Conservation (phyloP, 1,140 invertebrate species). For the Chymomyza costata region DNA sequence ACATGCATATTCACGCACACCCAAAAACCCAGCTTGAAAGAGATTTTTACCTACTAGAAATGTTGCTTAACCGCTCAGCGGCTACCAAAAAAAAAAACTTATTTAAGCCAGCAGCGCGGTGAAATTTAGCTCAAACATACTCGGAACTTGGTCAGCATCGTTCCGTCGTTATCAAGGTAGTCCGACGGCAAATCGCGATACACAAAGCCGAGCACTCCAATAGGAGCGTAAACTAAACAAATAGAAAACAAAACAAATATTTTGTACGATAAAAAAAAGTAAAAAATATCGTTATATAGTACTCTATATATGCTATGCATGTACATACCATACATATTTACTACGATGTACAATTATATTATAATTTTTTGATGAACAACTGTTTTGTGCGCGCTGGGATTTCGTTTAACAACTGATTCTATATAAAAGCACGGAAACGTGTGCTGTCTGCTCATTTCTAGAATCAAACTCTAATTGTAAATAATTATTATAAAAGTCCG, state of each 20-base stretch:
- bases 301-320: not conserved
- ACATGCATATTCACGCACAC: no score
- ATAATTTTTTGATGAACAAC: constrained; percentile 41
- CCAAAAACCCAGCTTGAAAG: no score
- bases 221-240: constrained; percentile 16
- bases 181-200: no score
- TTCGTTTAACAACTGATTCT: constrained; percentile 5
- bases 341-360: no score
- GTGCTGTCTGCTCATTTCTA: constrained; percentile 35
- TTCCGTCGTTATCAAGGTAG: no score
- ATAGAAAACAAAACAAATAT: no score
- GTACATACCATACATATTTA: not conserved
- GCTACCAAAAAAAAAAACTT: no score
- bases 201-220: not conserved
- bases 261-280: no score
- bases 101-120: constrained; percentile 25
- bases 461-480: constrained; percentile 34
- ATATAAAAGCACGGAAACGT: constrained; percentile 29
- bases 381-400: constrained; percentile 14
- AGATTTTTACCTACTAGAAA: no score
- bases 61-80: no score
- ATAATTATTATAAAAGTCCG: constrained; percentile 14
- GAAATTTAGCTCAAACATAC: constrained; percentile 29
- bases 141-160: constrained; percentile 13
- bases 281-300: no score